Evolutionary conservation across 2,797 vertebrate genomes (phyloP), one percentile per base, ranked within the genome.

Genomic region (Coranthus polyacanthus): DNA sequence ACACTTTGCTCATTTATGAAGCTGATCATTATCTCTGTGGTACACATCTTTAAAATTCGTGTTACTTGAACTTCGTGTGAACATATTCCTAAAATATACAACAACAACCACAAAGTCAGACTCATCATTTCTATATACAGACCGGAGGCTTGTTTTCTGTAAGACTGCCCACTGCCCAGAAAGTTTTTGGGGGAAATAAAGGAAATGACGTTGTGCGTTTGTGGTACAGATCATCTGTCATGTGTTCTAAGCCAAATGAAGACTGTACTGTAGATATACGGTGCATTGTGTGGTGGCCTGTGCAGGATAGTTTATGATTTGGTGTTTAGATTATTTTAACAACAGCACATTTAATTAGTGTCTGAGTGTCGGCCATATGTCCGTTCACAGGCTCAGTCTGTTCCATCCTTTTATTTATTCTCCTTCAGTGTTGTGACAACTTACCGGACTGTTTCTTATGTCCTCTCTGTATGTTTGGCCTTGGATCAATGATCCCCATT

Each of bases 401-500:
- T 15, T 55, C 18, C 18, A 10, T 21, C 22, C 36, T 22, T 39
- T 13, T 13, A n/a, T 54, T 39, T 5, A 42, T n/a, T 42, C 34
- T 62, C n/a, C 5, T 49, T 26, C 65, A 17, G 2, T 65, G 55
- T 66, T 75, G 53, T 22, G 55, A 61, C 41, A 54, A 8, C 52
- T 29, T 22, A 42, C 43, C 59, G 32, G 49, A 42, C n/a, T 55
- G 37, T 43, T 34, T 56, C 52, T 49, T 20, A 13, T 11, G 32
- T 12, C 24, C 20, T 17, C 37, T 8, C 26, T 37, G 38, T 39
- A 36, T 26, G 36, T 72, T 58, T 75, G 77, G 67, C 83, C 85
- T 88, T 70, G 74, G 52, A 75, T 75, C 72, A 59, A 21, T 68
- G 52, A 38, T 64, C 44, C 41, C 53, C 8, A 57, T 70, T 78